Percentiles rank a stretch among this genome's conserved stretches.
These are phyloP conservation scores for Anoplopoma fimbria DNA, from an alignment of 2,113 vertebrate species.

Conservation along the genomic window DNA sequence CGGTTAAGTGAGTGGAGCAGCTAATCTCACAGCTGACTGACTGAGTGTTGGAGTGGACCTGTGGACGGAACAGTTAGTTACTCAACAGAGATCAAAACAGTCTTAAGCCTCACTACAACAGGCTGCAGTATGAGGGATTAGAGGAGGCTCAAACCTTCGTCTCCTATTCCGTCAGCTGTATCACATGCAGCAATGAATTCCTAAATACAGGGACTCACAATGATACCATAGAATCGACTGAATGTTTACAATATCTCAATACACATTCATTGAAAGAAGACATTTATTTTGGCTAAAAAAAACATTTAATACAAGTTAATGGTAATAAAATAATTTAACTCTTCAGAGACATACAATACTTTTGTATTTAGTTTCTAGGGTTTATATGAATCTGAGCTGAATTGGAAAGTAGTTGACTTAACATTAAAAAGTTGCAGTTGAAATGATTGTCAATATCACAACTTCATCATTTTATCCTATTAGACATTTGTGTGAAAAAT, in stretches of 20 bases:
- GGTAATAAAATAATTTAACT: background rate
- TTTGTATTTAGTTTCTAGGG: no score
- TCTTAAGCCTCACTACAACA: slow-evolving; percentile 52
- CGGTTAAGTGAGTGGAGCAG: slow-evolving; percentile 17
- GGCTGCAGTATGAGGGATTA: slow-evolving; percentile 53
- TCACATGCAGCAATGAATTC: background rate
- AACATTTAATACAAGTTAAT: no score
- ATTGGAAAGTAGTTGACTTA: background rate
- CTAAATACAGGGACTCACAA: background rate
- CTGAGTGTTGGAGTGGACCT: slow-evolving; percentile 23
- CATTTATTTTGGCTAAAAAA: background rate
- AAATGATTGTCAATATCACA: no score
- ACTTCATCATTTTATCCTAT: no score
- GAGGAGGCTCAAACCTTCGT: slow-evolving; percentile 10
- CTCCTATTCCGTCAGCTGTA: slow-evolving; percentile 7
- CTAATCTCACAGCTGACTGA: slow-evolving; percentile 55
- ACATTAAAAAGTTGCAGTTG: no score
- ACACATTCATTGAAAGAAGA: background rate
- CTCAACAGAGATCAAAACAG: slow-evolving; percentile 67
- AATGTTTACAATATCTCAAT: background rate
- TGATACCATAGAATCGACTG: background rate
- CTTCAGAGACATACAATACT: background rate
- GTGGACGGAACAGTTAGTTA: slow-evolving; percentile 55
- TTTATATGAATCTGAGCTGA: background rate
- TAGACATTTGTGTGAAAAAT: no score